These are phyloP conservation scores for Didymodactylos carnosus DNA, from an alignment of 2,888 invertebrate species.

Conservation along the genomic window DNA sequence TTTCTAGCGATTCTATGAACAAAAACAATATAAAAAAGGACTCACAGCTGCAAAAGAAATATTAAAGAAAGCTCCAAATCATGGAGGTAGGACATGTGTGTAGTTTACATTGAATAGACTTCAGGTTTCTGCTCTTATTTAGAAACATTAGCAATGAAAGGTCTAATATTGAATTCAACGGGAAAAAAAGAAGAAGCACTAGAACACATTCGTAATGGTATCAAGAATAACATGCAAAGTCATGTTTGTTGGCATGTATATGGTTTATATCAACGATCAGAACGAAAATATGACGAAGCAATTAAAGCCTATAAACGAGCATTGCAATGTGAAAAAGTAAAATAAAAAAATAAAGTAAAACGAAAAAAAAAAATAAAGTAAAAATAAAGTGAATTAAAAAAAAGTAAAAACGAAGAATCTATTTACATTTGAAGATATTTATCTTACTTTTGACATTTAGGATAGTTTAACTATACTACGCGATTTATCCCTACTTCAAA, in stretches of 20 bases:
- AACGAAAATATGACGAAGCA: slow-evolving; percentile 97
- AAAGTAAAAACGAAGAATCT: no score
- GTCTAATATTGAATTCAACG: slow-evolving; percentile 81
- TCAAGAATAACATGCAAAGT: slow-evolving; percentile 81
- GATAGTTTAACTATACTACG: slow-evolving; percentile 92
- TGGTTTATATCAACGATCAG: slow-evolving; percentile 79
- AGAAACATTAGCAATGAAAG: slow-evolving; percentile 99
- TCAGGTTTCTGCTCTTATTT: slow-evolving; percentile 16
- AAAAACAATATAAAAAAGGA: slow-evolving; percentile 99
- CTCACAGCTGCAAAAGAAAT: slow-evolving; percentile 97
- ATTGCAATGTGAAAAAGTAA: slow-evolving; percentile 75
- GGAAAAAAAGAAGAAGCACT: slow-evolving; percentile 95
- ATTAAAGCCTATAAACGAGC: slow-evolving; percentile 98
- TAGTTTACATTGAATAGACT: slow-evolving; percentile 21
- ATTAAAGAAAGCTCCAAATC: slow-evolving; percentile 73
- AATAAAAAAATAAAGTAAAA: not conserved
- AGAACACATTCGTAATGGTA: slow-evolving; percentile 78
- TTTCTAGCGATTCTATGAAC: slow-evolving; percentile 63
- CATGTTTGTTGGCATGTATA: slow-evolving; percentile 99
- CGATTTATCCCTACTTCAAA: slow-evolving; percentile 85
- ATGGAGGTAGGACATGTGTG: slow-evolving; percentile 48
- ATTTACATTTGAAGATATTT: not conserved
- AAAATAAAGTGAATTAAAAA: no score
- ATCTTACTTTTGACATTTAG: slow-evolving; percentile 19
- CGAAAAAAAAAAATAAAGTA: no score